phyloP scores from a whole-genome alignment of 1,140 invertebrate species.

The Cepaea nemoralis region DNA sequence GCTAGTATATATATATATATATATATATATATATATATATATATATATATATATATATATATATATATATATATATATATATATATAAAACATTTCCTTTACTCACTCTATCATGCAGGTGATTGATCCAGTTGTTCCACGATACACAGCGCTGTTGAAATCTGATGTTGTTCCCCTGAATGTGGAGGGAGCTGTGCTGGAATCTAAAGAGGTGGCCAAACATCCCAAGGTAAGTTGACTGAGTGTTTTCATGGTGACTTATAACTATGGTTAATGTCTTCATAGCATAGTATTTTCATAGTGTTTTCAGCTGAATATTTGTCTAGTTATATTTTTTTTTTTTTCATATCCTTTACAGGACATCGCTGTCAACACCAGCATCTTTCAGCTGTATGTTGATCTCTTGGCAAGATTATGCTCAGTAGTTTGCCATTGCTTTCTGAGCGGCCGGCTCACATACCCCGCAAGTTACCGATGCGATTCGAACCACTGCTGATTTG shows the following conservation, averaged over 20 bases:
- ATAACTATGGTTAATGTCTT: neutral
- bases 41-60: slow-evolving; percentile 12
- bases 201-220: slow-evolving; percentile 79
- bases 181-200: slow-evolving; percentile 79
- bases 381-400: too few relatives aligned
- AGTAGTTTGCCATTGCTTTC: too few relatives aligned
- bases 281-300: too few relatives aligned
- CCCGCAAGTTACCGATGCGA: too few relatives aligned
- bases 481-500: too few relatives aligned
- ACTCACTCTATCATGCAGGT: slow-evolving; percentile 74
- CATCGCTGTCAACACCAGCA: too few relatives aligned
- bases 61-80: neutral
- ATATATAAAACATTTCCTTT: neutral
- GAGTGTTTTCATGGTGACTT: neutral
- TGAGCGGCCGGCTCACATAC: too few relatives aligned
- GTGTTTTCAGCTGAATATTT: too few relatives aligned
- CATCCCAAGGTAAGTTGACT: slow-evolving; percentile 84
- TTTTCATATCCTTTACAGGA: too few relatives aligned
- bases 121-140: slow-evolving; percentile 90
- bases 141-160: slow-evolving; percentile 88
- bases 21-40: slow-evolving; percentile 12
- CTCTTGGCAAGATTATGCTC: too few relatives aligned
- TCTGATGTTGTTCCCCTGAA: slow-evolving; percentile 80
- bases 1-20: slow-evolving; percentile 12
- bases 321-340: too few relatives aligned